phyloP scores from a whole-genome alignment of 1,140 invertebrate species.

The Drosophila ercepeae region DNA sequence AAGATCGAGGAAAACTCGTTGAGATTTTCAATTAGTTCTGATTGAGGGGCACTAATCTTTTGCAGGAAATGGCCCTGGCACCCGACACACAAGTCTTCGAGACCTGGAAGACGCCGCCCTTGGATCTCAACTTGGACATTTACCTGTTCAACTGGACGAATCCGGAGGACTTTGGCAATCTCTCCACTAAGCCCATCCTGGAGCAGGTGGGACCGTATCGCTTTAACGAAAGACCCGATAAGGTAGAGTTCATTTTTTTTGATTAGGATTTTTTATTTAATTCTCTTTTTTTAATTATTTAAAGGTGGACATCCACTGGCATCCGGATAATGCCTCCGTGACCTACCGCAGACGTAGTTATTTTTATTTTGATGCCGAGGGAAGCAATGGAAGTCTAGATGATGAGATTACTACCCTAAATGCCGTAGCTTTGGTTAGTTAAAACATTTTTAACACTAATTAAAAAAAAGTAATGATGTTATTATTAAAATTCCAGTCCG shows the following conservation, averaged over 20 bases:
- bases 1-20: conserved; percentile 37
- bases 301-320: conserved; percentile 87
- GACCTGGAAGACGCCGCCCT: conserved; percentile 89
- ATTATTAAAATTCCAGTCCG: conserved; percentile 86
- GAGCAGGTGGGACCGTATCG: conserved; percentile 90
- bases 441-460: neutral
- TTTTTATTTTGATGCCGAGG: conserved; percentile 90
- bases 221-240: conserved; percentile 88
- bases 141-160: conserved; percentile 95
- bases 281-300: neutral
- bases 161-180: conserved; percentile 85
- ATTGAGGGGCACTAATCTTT: conserved; percentile 47
- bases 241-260: conserved; percentile 60
- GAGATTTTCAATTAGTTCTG: conserved; percentile 71
- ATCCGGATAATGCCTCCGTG: conserved; percentile 91
- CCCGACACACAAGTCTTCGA: conserved; percentile 86
- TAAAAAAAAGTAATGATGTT: no score
- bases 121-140: conserved; percentile 90
- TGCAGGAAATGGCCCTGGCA: conserved; percentile 87
- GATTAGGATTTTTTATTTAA: neutral
- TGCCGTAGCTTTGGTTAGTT: conserved; percentile 90
- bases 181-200: conserved; percentile 86
- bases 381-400: conserved; percentile 89
- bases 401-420: conserved; percentile 93
- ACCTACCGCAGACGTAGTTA: conserved; percentile 90